phyloP scores from a whole-genome alignment of 2,797 vertebrate species.

The Mycteria americana region DNA sequence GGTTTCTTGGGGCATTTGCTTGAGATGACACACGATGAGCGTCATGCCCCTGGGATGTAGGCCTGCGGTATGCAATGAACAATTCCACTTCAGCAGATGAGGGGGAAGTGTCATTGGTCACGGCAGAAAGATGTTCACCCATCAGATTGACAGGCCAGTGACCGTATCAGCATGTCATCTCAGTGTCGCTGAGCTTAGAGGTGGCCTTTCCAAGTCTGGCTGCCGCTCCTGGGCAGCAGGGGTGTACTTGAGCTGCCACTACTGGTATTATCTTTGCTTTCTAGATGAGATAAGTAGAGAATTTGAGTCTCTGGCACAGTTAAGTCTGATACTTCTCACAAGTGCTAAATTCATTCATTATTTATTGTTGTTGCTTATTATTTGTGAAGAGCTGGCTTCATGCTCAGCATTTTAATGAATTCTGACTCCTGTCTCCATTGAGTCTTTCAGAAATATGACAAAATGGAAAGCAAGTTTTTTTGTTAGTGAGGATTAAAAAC shows the following conservation, averaged over 20 bases:
- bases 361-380: not conserved
- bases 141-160: not conserved
- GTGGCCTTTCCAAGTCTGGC: not conserved
- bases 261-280: not conserved
- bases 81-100: not conserved
- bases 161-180: not conserved
- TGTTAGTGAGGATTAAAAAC: not conserved
- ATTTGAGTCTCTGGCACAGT: not conserved
- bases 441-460: not conserved
- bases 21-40: not conserved
- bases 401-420: not conserved
- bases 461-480: not conserved
- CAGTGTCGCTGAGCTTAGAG: not conserved
- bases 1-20: not conserved
- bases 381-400: not conserved
- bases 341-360: not conserved
- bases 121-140: not conserved
- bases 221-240: not conserved
- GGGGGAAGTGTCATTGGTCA: not conserved
- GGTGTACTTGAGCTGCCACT: not conserved
- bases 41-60: fast-evolving
- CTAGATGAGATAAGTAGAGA: not conserved
- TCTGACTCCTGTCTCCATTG: not conserved
- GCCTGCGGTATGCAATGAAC: not conserved
- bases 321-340: not conserved